Conservation (phyloP, 2,113 vertebrate genomes). For the Triplophysa siluroides region DNA sequence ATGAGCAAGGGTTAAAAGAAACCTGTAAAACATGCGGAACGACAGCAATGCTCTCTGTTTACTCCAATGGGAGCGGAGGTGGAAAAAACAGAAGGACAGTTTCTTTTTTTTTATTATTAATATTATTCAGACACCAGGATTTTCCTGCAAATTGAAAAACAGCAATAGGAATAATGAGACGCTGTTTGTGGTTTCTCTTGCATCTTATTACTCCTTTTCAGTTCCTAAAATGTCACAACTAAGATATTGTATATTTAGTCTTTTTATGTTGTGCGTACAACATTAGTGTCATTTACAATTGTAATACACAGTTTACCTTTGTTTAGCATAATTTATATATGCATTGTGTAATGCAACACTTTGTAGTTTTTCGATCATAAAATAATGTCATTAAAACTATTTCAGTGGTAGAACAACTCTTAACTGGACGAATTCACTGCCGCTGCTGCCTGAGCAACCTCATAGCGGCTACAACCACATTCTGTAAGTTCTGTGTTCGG, state of each 20-base stretch:
- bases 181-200: neutral
- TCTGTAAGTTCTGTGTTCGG: too few species aligned
- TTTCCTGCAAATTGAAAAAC: conserved; percentile 1
- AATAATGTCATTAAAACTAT: too few species aligned
- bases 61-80: neutral
- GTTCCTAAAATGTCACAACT: neutral
- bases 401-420: too few species aligned
- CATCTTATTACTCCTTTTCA: conserved; percentile 5
- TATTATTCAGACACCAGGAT: neutral
- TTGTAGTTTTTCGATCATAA: too few species aligned
- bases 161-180: neutral
- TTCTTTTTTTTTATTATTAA: neutral
- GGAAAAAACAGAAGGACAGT: neutral
- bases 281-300: neutral
- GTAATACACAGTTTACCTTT: neutral
- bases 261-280: neutral
- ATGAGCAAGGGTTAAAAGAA: conserved; percentile 31
- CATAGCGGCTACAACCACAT: too few species aligned
- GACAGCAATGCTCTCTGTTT: conserved; percentile 14
- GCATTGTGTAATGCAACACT: neutral
- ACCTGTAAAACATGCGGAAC: neutral
- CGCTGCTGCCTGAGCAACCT: too few species aligned
- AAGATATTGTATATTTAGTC: neutral
- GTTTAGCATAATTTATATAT: neutral
- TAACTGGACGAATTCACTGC: too few species aligned